Conservation (phyloP, 2,888 invertebrate species). For the Iphiclides podalirius region DNA sequence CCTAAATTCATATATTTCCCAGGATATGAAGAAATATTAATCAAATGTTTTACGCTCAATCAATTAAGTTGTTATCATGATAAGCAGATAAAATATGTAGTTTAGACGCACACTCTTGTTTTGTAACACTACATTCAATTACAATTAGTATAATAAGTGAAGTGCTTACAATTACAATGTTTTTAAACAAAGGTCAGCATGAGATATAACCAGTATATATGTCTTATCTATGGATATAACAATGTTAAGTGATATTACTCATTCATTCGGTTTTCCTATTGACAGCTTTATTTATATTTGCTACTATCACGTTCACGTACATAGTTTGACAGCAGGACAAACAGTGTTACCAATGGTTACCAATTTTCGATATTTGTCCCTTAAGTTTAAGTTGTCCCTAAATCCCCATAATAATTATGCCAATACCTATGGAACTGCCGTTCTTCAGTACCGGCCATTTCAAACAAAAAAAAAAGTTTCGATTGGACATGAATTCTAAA, state of each 20-base stretch:
- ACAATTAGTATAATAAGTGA: too few species aligned
- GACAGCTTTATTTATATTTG: background rate
- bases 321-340: background rate
- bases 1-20: conserved; percentile 5
- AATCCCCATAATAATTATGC: too few species aligned
- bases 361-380: too few species aligned
- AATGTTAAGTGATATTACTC: background rate
- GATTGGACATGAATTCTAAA: too few species aligned
- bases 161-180: conserved; percentile 1
- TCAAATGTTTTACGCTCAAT: conserved; percentile 8
- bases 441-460: too few species aligned
- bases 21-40: conserved; percentile 6
- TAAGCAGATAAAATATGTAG: conserved; percentile 17
- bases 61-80: conserved; percentile 16
- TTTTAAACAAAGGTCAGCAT: conserved; percentile 19
- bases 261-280: background rate
- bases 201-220: background rate
- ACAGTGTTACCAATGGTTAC: too few species aligned
- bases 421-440: too few species aligned
- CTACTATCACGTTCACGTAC: background rate
- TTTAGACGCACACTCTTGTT: background rate
- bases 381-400: too few species aligned
- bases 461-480: too few species aligned
- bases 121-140: conserved; percentile 9
- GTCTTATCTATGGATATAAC: too few species aligned